These are phyloP conservation scores for Anguilla pacifica DNA, from an alignment of 2,797 vertebrate genomes.

Conservation along the genomic window DNA sequence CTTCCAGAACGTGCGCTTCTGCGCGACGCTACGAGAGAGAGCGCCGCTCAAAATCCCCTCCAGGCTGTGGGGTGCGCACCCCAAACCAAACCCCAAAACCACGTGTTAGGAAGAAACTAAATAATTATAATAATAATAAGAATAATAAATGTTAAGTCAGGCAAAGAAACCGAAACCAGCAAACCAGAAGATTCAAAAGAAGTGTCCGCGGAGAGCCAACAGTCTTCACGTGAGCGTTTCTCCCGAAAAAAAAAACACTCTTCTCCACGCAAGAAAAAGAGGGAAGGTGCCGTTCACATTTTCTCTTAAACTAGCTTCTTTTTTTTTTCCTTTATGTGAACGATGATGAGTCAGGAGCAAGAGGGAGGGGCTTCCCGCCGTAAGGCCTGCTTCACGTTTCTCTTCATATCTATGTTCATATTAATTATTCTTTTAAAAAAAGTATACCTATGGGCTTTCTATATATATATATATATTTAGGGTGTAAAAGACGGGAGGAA, in stretches of 20 bases:
- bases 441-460: slow-evolving; percentile 65
- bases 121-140: background rate
- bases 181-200: background rate
- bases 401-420: slow-evolving; percentile 46
- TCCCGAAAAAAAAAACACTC: slow-evolving; percentile 39
- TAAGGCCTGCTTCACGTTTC: slow-evolving; percentile 61
- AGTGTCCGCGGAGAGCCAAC: background rate
- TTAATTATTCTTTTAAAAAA: slow-evolving; percentile 53
- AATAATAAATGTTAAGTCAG: background rate
- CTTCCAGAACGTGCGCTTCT: background rate
- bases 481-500: slow-evolving; percentile 46
- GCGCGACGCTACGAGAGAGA: background rate
- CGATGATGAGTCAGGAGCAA: slow-evolving; percentile 29
- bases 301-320: slow-evolving; percentile 31
- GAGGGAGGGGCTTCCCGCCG: slow-evolving; percentile 52
- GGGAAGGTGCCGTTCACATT: slow-evolving; percentile 10
- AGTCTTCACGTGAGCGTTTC: slow-evolving; percentile 12
- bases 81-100: background rate
- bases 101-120: background rate
- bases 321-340: slow-evolving; percentile 39
- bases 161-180: background rate
- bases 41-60: background rate
- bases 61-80: background rate
- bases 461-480: slow-evolving; percentile 47
- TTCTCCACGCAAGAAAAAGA: slow-evolving; percentile 2